phyloP scores from a whole-genome alignment of 2,888 invertebrate species.

The Priocnemis perturbator region DNA sequence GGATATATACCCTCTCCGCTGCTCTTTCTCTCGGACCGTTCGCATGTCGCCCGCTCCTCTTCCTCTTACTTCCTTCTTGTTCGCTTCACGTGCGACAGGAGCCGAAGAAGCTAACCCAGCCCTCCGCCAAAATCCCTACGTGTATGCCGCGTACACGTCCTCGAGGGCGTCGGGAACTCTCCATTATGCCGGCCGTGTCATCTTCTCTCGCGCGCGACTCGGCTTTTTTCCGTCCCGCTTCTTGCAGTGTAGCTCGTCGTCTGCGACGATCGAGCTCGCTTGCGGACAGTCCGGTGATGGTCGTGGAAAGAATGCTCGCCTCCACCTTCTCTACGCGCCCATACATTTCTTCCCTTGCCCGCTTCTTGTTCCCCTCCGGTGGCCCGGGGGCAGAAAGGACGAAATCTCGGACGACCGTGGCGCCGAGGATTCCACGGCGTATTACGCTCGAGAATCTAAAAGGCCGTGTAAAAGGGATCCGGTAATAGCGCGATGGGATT shows the following conservation, averaged over 20 bases:
- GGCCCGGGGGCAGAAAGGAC: constrained; percentile 16
- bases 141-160: constrained; percentile 39
- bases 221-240: constrained; percentile 9
- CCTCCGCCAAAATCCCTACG: constrained; percentile 16
- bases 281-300: constrained; percentile 22
- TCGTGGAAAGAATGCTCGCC: not conserved
- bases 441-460: constrained; percentile 28
- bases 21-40: constrained; percentile 7
- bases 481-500: constrained; percentile 33
- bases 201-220: constrained; percentile 40
- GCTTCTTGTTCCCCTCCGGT: not conserved
- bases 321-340: not conserved
- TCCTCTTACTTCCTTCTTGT: not conserved
- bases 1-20: constrained; percentile 13
- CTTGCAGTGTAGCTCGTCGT: not conserved
- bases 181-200: constrained; percentile 47
- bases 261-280: constrained; percentile 31
- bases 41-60: not conserved
- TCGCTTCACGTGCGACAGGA: not conserved
- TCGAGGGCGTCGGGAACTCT: constrained; percentile 42
- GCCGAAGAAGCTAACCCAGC: constrained; percentile 31
- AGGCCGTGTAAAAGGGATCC: constrained; percentile 25
- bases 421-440: constrained; percentile 22
- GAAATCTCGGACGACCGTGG: constrained; percentile 27
- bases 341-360: not conserved